A percentile compares a stretch with the other conserved stretches of the same genome.
phyloP scores from a whole-genome alignment of 2,888 invertebrate genomes.

The Tetragonula carbonaria region DNA sequence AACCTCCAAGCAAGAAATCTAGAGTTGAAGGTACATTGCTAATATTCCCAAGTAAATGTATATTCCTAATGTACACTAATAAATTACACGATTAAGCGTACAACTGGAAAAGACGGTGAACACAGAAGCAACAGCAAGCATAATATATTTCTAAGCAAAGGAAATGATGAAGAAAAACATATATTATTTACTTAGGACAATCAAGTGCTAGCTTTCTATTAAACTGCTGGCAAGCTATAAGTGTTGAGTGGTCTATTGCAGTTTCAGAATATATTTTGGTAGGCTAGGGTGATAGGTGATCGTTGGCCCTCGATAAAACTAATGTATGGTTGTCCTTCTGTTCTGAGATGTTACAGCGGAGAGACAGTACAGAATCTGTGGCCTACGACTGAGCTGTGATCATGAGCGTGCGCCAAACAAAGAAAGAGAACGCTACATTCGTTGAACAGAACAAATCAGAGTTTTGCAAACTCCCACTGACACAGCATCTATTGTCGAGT shows the following conservation, averaged over 20 bases:
- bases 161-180: constrained; percentile 66
- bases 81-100: constrained; percentile 68
- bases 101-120: constrained; percentile 70
- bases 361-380: constrained; percentile 84
- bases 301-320: constrained; percentile 82
- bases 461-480: constrained; percentile 81
- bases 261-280: constrained; percentile 73
- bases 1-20: constrained; percentile 78
- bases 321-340: constrained; percentile 85
- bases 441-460: constrained; percentile 82
- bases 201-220: constrained; percentile 72
- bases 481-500: constrained; percentile 80
- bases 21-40: constrained; percentile 83
- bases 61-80: constrained; percentile 63
- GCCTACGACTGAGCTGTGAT: constrained; percentile 84
- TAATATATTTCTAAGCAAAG: constrained; percentile 68
- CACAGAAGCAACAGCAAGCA: constrained; percentile 66
- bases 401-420: constrained; percentile 84
- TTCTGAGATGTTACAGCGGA: constrained; percentile 85
- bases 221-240: constrained; percentile 71
- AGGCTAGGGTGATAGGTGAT: constrained; percentile 78
- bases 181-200: constrained; percentile 68
- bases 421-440: constrained; percentile 83
- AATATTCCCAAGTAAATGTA: constrained; percentile 69
- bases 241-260: constrained; percentile 69